phyloP scores from a whole-genome alignment of 2,888 invertebrate species.

The Cheilosia pagana region DNA sequence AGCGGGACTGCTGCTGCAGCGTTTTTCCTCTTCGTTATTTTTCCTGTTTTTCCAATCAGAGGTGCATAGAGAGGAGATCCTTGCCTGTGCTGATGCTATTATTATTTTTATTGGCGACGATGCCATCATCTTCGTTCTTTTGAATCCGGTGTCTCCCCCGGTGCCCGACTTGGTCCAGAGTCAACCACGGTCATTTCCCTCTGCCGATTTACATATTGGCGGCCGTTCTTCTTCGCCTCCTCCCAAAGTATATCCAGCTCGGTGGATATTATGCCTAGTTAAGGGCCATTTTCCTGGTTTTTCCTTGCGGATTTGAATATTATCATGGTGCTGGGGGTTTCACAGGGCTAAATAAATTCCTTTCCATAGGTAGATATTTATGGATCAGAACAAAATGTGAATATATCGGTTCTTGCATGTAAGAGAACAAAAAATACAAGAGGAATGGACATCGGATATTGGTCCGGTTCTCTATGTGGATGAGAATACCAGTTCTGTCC shows the following conservation, averaged over 20 bases:
- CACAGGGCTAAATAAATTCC: conserved; percentile 58
- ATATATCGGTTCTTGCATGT: conserved; percentile 58
- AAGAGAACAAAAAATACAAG: neutral
- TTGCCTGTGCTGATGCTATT: conserved; percentile 55
- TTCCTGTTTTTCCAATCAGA: conserved; percentile 71
- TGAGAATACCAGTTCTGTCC: conserved; percentile 68
- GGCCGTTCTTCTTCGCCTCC: conserved; percentile 7
- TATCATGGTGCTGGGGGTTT: conserved; percentile 25
- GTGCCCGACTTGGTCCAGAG: conserved; percentile 7
- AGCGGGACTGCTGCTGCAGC: conserved; percentile 19
- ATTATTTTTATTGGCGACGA: conserved; percentile 72
- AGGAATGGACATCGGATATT: conserved; percentile 66
- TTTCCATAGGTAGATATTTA: conserved; percentile 61
- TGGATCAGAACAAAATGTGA: conserved; percentile 56
- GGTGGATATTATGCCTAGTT: conserved; percentile 12
- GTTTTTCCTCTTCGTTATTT: conserved; percentile 63
- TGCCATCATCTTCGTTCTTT: conserved; percentile 68
- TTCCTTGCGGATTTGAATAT: conserved; percentile 50
- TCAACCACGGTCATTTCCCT: conserved; percentile 72
- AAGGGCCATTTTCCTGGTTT: conserved; percentile 62
- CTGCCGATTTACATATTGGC: conserved; percentile 71
- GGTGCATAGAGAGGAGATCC: conserved; percentile 39
- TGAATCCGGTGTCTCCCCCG: conserved; percentile 24
- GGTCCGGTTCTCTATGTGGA: conserved; percentile 67
- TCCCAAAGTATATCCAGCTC: neutral